Percentiles rank a stretch among this genome's conserved stretches.
Conservation (phyloP, 1,140 invertebrate genomes). For the Littorina saxatilis region DNA sequence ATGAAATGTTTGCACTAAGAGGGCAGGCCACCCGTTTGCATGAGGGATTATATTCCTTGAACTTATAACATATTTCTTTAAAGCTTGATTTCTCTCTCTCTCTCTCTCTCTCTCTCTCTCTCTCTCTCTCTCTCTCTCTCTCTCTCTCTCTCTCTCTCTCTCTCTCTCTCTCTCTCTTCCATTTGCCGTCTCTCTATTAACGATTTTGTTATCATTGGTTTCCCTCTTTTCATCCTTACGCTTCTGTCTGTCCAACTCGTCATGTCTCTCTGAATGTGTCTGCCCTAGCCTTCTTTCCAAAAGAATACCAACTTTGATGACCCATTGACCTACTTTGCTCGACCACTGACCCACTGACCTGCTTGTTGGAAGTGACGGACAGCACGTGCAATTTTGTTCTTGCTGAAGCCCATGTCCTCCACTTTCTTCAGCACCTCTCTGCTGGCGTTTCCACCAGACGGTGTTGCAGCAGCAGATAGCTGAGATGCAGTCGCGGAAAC, state of each 20-base stretch:
- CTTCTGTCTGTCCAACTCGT: not conserved
- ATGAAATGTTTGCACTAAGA: too few species aligned
- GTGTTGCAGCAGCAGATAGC: not conserved
- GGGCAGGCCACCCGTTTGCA: too few species aligned
- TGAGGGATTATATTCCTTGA: too few species aligned
- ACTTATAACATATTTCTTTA: too few species aligned
- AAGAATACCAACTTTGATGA: too few species aligned
- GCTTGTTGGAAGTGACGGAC: not conserved
- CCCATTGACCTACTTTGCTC: not conserved
- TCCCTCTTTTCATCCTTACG: not conserved
- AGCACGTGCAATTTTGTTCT: not conserved
- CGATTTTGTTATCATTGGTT: too few species aligned
- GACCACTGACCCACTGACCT: not conserved
- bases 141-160: slow-evolving; percentile 16
- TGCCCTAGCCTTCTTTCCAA: not conserved
- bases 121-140: slow-evolving; percentile 12
- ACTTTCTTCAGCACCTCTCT: slow-evolving; percentile 7
- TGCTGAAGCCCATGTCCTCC: slow-evolving; percentile 10
- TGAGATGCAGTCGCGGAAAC: not conserved
- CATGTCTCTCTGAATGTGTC: not conserved
- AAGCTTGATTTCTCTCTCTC: not conserved
- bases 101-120: slow-evolving; percentile 1
- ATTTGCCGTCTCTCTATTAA: not conserved
- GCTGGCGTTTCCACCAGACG: too few species aligned
- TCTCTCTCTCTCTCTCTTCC: slow-evolving; percentile 7